Percentiles rank a stretch among this genome's conserved stretches.
These are phyloP conservation scores for Alaudala cheleensis DNA, from an alignment of 2,113 vertebrate genomes.

Conservation along the genomic window DNA sequence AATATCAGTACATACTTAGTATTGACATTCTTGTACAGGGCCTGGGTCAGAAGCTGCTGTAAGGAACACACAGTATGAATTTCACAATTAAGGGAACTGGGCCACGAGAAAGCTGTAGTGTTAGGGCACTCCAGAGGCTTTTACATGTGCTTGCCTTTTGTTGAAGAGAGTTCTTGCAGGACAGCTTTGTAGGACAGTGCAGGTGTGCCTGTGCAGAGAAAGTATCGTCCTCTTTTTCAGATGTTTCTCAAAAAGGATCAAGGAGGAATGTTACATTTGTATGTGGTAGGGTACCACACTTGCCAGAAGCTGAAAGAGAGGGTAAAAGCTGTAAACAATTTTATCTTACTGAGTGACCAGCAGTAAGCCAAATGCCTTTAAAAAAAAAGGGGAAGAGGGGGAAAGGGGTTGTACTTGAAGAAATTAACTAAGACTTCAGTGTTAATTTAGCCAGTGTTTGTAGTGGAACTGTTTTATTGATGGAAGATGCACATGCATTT, in stretches of 20 bases:
- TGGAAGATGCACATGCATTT: not conserved
- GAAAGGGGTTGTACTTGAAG: not conserved
- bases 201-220: not conserved
- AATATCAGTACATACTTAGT: not conserved
- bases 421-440: not conserved
- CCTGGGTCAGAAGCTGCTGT: not conserved
- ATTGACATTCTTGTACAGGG: not conserved
- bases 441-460: not conserved
- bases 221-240: accelerated
- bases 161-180: not conserved
- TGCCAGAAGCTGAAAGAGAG: not conserved
- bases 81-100: not conserved
- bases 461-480: not conserved
- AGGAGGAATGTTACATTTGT: not conserved
- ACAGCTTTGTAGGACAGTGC: accelerated
- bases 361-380: not conserved
- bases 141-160: not conserved
- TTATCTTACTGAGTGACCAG: not conserved
- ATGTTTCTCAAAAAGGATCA: not conserved
- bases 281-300: not conserved
- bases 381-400: accelerated
- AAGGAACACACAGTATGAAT: not conserved
- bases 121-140: not conserved
- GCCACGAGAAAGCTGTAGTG: not conserved
- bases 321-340: not conserved